Conservation (phyloP, 2,888 invertebrate species). For the Agrochola lota region DNA sequence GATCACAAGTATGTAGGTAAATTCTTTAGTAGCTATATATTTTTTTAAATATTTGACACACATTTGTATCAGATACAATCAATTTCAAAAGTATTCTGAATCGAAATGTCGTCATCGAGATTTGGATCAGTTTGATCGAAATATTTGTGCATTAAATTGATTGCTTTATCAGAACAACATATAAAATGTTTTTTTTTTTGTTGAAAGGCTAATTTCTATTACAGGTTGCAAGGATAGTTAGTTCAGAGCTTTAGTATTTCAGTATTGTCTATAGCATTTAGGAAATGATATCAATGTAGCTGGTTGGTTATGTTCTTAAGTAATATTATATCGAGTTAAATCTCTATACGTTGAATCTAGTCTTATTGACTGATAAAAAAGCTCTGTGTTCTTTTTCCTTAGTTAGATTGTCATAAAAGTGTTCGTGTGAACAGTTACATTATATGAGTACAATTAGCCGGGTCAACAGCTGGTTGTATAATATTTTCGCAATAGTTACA, state of each 20-base stretch:
- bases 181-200: neutral
- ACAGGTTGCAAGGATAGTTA: neutral
- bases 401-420: neutral
- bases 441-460: conserved; percentile 56
- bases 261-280: neutral
- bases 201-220: conserved; percentile 6
- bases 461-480: conserved; percentile 65
- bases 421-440: conserved; percentile 39
- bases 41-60: conserved; percentile 29
- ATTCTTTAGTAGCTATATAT: neutral
- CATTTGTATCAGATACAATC: conserved; percentile 7
- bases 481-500: conserved; percentile 69
- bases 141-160: conserved; percentile 29
- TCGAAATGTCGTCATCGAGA: conserved; percentile 30
- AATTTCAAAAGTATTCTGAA: conserved; percentile 42
- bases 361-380: neutral
- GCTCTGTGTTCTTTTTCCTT: neutral
- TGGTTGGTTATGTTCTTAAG: neutral
- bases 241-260: neutral
- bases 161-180: conserved; percentile 24
- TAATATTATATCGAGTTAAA: neutral
- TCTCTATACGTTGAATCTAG: neutral
- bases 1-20: neutral
- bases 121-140: conserved; percentile 32
- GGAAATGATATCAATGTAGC: neutral